A percentile compares a stretch with the other conserved stretches of the same genome.
Conservation (phyloP, 2,888 invertebrate genomes). For the Sarcophaga carnaria region DNA sequence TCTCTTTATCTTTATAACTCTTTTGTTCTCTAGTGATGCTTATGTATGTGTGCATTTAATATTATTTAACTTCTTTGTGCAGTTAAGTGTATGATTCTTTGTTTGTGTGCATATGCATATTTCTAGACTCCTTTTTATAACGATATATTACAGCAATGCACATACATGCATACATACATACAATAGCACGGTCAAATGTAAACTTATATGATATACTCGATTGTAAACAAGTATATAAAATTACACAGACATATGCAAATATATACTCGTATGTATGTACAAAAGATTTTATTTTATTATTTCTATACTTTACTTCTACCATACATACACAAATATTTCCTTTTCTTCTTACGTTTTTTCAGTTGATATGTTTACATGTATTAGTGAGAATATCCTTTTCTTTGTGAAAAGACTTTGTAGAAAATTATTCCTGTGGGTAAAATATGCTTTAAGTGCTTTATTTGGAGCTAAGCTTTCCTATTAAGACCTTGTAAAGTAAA, state of each 20-base stretch:
- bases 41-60: constrained; percentile 56
- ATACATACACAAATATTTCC: not conserved
- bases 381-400: not conserved
- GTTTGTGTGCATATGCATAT: constrained; percentile 49
- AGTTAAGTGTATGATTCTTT: constrained; percentile 62
- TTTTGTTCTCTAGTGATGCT: not conserved
- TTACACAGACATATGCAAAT: not conserved
- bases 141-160: constrained; percentile 3
- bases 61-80: constrained; percentile 64
- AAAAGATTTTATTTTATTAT: not conserved
- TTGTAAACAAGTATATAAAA: constrained; percentile 16
- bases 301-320: not conserved
- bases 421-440: not conserved
- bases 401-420: not conserved
- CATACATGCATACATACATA: not conserved
- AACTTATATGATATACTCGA: constrained; percentile 4
- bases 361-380: not conserved
- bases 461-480: not conserved
- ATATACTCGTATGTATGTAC: not conserved
- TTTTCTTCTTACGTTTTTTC: not conserved
- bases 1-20: constrained; percentile 14
- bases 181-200: not conserved
- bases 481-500: not conserved
- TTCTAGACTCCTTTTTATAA: not conserved
- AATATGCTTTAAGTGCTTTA: not conserved